These are phyloP conservation scores for Vespertilio murinus DNA, from an alignment of 2,797 vertebrate species.

Conservation along the genomic window DNA sequence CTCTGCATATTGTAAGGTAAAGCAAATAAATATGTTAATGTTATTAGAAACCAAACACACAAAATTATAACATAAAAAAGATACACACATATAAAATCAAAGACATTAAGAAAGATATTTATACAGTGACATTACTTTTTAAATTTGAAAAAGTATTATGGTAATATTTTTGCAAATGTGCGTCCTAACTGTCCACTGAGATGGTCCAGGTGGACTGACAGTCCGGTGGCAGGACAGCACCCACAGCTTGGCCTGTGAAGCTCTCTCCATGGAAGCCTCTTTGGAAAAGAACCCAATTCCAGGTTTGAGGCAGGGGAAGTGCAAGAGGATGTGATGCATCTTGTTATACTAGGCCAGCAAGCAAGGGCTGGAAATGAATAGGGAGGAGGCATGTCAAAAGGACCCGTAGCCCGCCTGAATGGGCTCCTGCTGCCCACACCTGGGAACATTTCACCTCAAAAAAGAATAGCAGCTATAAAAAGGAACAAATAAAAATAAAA, in stretches of 20 bases:
- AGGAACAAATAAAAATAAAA: background rate
- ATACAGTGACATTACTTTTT: background rate
- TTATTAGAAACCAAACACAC: background rate
- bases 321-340: background rate
- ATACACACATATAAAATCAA: background rate
- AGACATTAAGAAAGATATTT: background rate
- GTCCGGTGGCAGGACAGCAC: background rate
- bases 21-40: background rate
- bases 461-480: background rate
- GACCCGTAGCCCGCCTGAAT: background rate
- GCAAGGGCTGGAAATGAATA: background rate
- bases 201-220: background rate
- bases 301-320: background rate
- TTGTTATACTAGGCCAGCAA: background rate
- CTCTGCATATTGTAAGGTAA: background rate
- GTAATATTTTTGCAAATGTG: background rate
- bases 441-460: background rate
- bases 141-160: background rate
- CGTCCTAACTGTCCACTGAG: background rate
- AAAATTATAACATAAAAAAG: background rate
- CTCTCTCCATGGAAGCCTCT: background rate
- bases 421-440: background rate
- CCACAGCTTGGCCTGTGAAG: background rate
- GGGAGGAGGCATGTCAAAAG: background rate
- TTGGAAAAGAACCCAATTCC: background rate